phyloP scores from a whole-genome alignment of 2,797 vertebrate genomes.

The Lophius americanus region DNA sequence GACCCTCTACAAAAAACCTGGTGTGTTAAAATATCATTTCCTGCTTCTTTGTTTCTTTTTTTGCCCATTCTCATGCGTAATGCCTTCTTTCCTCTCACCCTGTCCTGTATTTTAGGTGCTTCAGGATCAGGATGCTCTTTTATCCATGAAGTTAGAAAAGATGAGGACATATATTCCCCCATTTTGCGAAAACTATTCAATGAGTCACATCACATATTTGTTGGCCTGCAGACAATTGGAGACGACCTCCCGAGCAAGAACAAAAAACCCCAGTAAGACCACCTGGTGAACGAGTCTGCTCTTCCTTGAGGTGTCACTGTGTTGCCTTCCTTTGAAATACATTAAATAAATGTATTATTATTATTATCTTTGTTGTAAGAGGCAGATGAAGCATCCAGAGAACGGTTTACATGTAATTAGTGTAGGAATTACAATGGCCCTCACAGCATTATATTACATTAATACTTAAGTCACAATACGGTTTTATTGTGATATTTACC shows the following conservation, averaged over 20 bases:
- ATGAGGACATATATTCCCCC: slow-evolving; percentile 92
- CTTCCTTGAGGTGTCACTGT: not conserved
- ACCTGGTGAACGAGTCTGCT: not conserved
- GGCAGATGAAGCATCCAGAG: not conserved
- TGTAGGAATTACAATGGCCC: too few relatives aligned
- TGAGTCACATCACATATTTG: slow-evolving; percentile 95
- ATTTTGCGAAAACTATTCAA: slow-evolving; percentile 96
- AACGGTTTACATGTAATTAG: not conserved
- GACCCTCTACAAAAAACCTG: slow-evolving; percentile 81
- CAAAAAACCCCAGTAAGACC: slow-evolving; percentile 90
- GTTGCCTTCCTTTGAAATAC: not conserved
- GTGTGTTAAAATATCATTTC: slow-evolving; percentile 60
- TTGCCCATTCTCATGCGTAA: not conserved
- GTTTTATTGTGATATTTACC: too few relatives aligned
- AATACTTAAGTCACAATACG: too few relatives aligned
- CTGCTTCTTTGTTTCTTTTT: not conserved
- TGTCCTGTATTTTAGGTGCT: slow-evolving; percentile 49
- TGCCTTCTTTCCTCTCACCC: not conserved
- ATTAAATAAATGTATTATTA: too few relatives aligned
- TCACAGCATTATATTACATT: too few relatives aligned
- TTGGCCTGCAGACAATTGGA: slow-evolving; percentile 90
- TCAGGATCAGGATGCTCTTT: slow-evolving; percentile 48
- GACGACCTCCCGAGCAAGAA: slow-evolving; percentile 90
- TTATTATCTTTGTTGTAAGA: not conserved
- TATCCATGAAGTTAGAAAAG: slow-evolving; percentile 88